phyloP scores from a whole-genome alignment of 64 coral and sea anemone species.

The Montipora capricornis region DNA sequence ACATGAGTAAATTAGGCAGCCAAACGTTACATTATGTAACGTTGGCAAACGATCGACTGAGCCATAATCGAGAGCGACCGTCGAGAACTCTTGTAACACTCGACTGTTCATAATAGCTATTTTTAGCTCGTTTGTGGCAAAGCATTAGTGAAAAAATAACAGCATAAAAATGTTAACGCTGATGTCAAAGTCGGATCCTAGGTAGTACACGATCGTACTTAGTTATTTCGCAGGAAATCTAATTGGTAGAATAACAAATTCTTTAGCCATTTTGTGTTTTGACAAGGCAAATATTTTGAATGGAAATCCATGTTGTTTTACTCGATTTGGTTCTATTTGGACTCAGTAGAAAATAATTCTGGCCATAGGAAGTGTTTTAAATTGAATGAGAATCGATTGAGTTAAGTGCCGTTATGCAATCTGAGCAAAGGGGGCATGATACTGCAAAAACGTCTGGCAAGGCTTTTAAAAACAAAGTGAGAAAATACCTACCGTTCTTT shows the following conservation, averaged over 20 bases:
- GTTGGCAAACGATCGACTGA: too few species aligned
- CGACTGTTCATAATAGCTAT: background rate
- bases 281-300: background rate
- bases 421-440: too few species aligned
- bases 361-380: too few species aligned
- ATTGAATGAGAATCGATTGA: too few species aligned
- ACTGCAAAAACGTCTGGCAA: background rate
- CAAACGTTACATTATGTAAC: too few species aligned
- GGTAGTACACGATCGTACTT: background rate
- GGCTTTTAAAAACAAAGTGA: background rate
- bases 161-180: background rate
- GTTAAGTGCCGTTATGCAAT: too few species aligned
- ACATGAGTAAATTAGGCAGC: too few species aligned
- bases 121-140: background rate
- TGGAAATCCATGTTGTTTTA: background rate
- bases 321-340: too few species aligned
- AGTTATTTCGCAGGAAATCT: background rate
- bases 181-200: too few species aligned
- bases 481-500: background rate
- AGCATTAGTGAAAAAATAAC: background rate
- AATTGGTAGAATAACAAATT: too few species aligned
- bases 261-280: background rate
- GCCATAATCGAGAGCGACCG: too few species aligned
- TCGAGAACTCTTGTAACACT: background rate
- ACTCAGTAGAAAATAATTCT: too few species aligned